Evolutionary conservation across 2,888 invertebrate genomes (phyloP).

Genomic region (Acleris emargana): DNA sequence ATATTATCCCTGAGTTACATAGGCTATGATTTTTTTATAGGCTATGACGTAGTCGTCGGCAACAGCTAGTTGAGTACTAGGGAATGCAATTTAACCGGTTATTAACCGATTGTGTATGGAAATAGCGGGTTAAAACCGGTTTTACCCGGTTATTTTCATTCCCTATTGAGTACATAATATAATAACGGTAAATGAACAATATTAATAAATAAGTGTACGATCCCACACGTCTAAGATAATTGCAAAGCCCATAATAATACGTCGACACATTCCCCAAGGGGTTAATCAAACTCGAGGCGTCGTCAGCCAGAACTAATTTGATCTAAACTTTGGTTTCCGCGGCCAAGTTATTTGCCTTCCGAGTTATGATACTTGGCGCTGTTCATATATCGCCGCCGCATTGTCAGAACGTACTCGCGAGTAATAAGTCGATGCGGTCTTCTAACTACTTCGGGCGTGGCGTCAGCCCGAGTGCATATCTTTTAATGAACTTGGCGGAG

Average conservation of each 20-base stretch:
- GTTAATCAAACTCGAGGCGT: slow-evolving; percentile 70
- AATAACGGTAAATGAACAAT: slow-evolving; percentile 1
- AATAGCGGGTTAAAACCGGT: too few species aligned
- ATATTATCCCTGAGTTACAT: too few species aligned
- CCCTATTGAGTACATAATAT: too few species aligned
- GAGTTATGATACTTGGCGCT: slow-evolving; percentile 66
- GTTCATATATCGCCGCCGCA: slow-evolving; percentile 53
- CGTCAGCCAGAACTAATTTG: slow-evolving; percentile 74
- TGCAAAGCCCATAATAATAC: slow-evolving; percentile 32
- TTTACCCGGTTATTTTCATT: too few species aligned
- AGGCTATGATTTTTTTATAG: too few species aligned
- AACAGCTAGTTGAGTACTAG: too few species aligned
- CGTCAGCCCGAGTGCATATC: slow-evolving; percentile 24
- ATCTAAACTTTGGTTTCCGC: slow-evolving; percentile 67
- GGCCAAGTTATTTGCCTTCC: slow-evolving; percentile 67
- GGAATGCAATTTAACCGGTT: too few species aligned
- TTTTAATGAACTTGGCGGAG: slow-evolving; percentile 32
- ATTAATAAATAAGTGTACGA: slow-evolving; percentile 6
- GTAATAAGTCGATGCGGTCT: slow-evolving; percentile 49
- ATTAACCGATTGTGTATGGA: too few species aligned
- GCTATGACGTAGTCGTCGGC: too few species aligned
- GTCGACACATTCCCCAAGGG: slow-evolving; percentile 47
- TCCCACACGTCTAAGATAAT: slow-evolving; percentile 24
- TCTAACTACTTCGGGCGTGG: slow-evolving; percentile 42
- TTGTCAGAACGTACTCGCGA: slow-evolving; percentile 42